Evolutionary conservation across 1,140 invertebrate genomes (phyloP).

Genomic region (Calephelis nemesis): DNA sequence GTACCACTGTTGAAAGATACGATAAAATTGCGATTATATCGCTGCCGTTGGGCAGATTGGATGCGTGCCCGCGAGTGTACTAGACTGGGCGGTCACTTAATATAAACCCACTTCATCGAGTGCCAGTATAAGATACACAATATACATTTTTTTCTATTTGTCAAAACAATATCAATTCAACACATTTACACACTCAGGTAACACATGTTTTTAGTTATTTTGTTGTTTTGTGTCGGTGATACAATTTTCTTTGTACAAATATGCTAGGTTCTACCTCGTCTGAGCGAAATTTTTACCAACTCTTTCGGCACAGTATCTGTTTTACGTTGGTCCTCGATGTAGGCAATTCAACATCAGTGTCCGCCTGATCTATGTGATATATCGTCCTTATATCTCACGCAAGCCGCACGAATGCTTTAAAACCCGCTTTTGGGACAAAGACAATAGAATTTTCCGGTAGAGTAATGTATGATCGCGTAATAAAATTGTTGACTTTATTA

Average conservation of each 20-base stretch:
- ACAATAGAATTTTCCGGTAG: slow-evolving; percentile 3
- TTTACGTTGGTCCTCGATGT: too few relatives aligned
- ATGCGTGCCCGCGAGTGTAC: slow-evolving; percentile 37
- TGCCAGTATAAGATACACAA: too few relatives aligned
- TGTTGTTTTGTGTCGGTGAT: too few relatives aligned
- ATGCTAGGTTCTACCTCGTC: too few relatives aligned
- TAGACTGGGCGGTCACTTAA: background rate
- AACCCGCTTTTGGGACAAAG: slow-evolving; percentile 7
- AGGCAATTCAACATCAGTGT: too few relatives aligned
- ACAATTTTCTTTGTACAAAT: too few relatives aligned
- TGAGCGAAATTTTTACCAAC: too few relatives aligned
- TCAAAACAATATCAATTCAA: too few relatives aligned
- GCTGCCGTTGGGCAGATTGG: slow-evolving; percentile 34
- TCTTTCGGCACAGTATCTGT: too few relatives aligned
- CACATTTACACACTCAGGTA: too few relatives aligned
- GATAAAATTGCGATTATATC: slow-evolving; percentile 49
- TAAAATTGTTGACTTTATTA: background rate
- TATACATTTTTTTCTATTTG: too few relatives aligned
- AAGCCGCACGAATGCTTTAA: slow-evolving; percentile 1
- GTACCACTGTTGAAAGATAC: slow-evolving; percentile 29
- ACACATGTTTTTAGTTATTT: too few relatives aligned
- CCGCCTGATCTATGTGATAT: background rate
- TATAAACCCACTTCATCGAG: background rate
- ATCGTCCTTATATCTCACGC: background rate
- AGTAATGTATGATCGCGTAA: slow-evolving; percentile 1